Evolutionary conservation across 2,888 invertebrate genomes (phyloP).

Genomic region (Cheilosia variabilis): DNA sequence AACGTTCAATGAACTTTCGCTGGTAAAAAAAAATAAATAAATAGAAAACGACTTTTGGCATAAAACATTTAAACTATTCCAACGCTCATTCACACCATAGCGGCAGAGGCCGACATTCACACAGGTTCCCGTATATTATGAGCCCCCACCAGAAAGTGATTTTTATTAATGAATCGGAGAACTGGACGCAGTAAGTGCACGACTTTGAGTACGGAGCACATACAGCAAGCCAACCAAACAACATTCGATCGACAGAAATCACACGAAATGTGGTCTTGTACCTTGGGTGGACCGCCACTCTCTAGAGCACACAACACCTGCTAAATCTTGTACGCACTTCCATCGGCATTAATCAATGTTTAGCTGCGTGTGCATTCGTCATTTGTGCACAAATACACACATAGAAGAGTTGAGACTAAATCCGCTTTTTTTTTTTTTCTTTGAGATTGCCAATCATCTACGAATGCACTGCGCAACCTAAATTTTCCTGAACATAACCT

Average conservation of each 20-base stretch:
- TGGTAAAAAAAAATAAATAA: slow-evolving; percentile 26
- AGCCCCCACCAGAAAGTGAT: slow-evolving; percentile 43
- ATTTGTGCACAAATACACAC: slow-evolving; percentile 43
- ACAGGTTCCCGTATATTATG: slow-evolving; percentile 30
- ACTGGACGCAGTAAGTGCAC: slow-evolving; percentile 65
- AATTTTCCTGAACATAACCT: slow-evolving; percentile 67
- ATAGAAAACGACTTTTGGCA: slow-evolving; percentile 29
- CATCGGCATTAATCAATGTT: slow-evolving; percentile 72
- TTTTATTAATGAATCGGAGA: slow-evolving; percentile 71
- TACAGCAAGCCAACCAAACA: slow-evolving; percentile 56
- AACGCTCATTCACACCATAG: slow-evolving; percentile 67
- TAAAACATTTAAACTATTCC: slow-evolving; percentile 65
- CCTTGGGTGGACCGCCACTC: slow-evolving; percentile 71
- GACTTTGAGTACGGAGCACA: slow-evolving; percentile 67
- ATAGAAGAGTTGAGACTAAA: slow-evolving; percentile 34
- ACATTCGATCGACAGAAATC: slow-evolving; percentile 72
- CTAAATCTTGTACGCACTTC: slow-evolving; percentile 75
- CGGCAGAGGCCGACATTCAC: slow-evolving; percentile 43
- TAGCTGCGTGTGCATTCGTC: slow-evolving; percentile 67
- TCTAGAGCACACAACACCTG: slow-evolving; percentile 65
- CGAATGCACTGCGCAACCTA: slow-evolving; percentile 65
- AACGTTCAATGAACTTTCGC: slow-evolving; percentile 67
- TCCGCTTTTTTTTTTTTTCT: neutral
- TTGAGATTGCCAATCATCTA: slow-evolving; percentile 65
- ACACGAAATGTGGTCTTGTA: slow-evolving; percentile 74